Percentiles rank a stretch among this genome's conserved stretches.
Evolutionary conservation across 2,797 vertebrate species (phyloP).

Genomic region (Bradypodion ventrale): DNA sequence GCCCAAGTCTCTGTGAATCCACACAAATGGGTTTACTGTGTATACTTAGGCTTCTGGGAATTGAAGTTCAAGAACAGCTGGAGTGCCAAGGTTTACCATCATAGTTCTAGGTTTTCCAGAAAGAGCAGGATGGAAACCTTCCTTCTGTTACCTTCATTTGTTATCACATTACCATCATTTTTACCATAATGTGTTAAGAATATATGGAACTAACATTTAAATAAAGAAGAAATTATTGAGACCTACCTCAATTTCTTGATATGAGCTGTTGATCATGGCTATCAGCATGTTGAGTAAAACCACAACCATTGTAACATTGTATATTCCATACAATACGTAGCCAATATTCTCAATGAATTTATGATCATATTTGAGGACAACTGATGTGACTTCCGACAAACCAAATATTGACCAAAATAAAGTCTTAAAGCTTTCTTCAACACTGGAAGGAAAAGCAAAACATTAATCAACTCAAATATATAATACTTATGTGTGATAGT

Average conservation of each 20-base stretch:
- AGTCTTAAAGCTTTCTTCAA: slow-evolving; percentile 98
- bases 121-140: neutral
- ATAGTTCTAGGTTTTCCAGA: neutral
- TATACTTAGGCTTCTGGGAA: no score
- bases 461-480: slow-evolving; percentile 9
- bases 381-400: slow-evolving; percentile 95
- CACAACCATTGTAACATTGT: slow-evolving; percentile 98
- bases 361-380: slow-evolving; percentile 94
- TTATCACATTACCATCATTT: neutral
- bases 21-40: no score
- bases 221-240: neutral
- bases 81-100: no score
- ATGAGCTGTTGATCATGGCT: slow-evolving; percentile 99
- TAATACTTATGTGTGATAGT: slow-evolving; percentile 16
- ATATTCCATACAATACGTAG: slow-evolving; percentile 96
- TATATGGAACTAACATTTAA: neutral
- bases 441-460: slow-evolving; percentile 71
- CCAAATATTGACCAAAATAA: slow-evolving; percentile 93
- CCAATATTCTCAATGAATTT: slow-evolving; percentile 88
- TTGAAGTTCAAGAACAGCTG: no score
- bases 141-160: neutral
- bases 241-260: slow-evolving; percentile 96
- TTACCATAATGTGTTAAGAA: neutral
- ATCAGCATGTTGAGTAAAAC: slow-evolving; percentile 98
- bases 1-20: no score